These are phyloP conservation scores for Nebria salina DNA, from an alignment of 2,888 invertebrate species.

Conservation along the genomic window DNA sequence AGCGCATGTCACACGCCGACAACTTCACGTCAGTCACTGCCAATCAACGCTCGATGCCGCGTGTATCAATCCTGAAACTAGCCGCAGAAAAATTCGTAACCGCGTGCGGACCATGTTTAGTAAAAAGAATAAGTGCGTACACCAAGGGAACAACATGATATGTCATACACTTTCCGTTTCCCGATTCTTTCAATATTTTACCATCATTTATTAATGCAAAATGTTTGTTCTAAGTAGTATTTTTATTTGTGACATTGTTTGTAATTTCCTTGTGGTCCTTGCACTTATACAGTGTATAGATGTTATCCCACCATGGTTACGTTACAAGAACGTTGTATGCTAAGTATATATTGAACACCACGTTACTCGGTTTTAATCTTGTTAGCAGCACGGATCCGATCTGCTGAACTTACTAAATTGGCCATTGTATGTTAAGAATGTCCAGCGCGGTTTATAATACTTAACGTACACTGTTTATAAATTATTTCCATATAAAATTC, in stretches of 20 bases:
- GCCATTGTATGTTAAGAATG: slow-evolving; percentile 19
- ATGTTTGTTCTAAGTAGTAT: no score
- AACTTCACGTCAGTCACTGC: slow-evolving; percentile 20
- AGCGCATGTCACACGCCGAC: slow-evolving; percentile 9
- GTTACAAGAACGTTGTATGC: slow-evolving; percentile 14
- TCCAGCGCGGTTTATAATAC: slow-evolving; percentile 4
- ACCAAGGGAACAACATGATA: not conserved
- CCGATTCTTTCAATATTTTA: not conserved
- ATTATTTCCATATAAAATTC: slow-evolving; percentile 1
- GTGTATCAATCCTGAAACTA: slow-evolving; percentile 6
- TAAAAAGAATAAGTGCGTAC: not conserved
- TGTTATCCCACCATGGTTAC: slow-evolving; percentile 8
- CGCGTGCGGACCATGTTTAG: slow-evolving; percentile 16
- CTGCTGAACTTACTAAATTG: slow-evolving; percentile 10
- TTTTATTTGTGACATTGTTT: not conserved
- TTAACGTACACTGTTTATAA: not conserved
- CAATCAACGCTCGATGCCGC: slow-evolving; percentile 15
- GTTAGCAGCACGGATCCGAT: slow-evolving; percentile 11
- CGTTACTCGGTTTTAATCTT: slow-evolving; percentile 12
- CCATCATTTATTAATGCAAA: no score
- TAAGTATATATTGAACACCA: slow-evolving; percentile 13
- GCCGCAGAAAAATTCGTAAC: slow-evolving; percentile 8
- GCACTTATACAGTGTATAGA: slow-evolving; percentile 7
- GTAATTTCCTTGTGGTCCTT: not conserved
- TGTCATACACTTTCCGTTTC: not conserved